Conservation (phyloP, 2,113 vertebrate genomes). For the Emydura subglobosa region DNA sequence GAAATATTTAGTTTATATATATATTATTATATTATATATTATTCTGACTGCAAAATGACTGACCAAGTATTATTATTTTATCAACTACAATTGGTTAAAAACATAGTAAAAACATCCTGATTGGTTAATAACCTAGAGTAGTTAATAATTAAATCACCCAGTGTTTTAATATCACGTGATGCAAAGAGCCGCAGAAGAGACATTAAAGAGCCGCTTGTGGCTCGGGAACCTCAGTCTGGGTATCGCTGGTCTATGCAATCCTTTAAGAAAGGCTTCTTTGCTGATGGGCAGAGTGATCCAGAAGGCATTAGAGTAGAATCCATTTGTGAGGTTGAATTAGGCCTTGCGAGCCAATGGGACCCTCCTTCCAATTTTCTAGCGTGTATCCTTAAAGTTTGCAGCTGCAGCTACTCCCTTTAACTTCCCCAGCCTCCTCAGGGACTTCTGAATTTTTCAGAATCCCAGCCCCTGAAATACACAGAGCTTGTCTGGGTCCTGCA, state of each 20-base stretch:
- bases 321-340: background rate
- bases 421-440: background rate
- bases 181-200: background rate
- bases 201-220: background rate
- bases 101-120: no score
- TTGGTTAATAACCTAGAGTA: background rate
- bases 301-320: background rate
- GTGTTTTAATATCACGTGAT: background rate
- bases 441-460: accelerated
- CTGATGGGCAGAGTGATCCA: background rate
- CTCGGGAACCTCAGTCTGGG: background rate
- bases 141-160: background rate
- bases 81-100: background rate
- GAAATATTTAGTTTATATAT: background rate
- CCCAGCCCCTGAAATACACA: background rate
- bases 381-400: background rate
- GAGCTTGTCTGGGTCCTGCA: background rate
- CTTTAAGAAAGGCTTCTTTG: background rate
- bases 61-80: background rate
- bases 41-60: background rate
- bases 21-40: background rate
- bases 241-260: background rate
- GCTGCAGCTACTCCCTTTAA: background rate
- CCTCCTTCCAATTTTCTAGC: background rate
- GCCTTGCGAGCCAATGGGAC: background rate